A percentile compares a stretch with the other conserved stretches of the same genome.
Evolutionary conservation across 2,888 invertebrate genomes (phyloP).

Genomic region (Agrochola lychnidis): DNA sequence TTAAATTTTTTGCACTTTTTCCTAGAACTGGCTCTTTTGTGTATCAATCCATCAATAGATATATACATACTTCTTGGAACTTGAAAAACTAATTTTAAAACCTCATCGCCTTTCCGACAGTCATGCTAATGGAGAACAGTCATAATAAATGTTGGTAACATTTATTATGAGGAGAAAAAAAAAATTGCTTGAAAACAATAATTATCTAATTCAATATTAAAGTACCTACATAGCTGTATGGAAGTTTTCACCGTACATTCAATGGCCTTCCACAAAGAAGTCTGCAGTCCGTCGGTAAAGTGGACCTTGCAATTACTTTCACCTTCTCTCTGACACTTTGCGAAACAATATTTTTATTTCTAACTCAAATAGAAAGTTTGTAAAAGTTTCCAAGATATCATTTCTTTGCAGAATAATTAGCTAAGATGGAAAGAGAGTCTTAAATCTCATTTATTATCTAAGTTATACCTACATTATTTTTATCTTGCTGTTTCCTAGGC

Average conservation of each 20-base stretch:
- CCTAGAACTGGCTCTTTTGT: too few species aligned
- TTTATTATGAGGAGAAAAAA: too few species aligned
- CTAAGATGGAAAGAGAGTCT: conserved; percentile 15
- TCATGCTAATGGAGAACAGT: too few species aligned
- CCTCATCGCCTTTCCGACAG: too few species aligned
- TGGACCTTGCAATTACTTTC: conserved; percentile 47
- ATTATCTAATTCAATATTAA: background rate
- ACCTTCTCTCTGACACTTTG: conserved; percentile 32
- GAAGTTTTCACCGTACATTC: conserved; percentile 39
- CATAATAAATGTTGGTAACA: too few species aligned
- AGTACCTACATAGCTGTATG: background rate
- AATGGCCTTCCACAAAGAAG: conserved; percentile 58
- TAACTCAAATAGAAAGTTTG: conserved; percentile 12
- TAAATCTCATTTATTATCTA: conserved; percentile 11
- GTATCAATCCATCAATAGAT: too few species aligned
- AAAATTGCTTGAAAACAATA: background rate
- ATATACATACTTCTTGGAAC: too few species aligned
- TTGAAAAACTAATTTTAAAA: too few species aligned
- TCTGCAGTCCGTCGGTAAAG: conserved; percentile 37
- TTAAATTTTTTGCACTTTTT: too few species aligned
- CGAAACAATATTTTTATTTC: conserved; percentile 40
- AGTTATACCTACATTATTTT: background rate
- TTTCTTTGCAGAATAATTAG: conserved; percentile 46
- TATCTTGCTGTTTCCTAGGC: background rate
- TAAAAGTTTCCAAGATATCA: conserved; percentile 32